Evolutionary conservation across 2,797 vertebrate species (phyloP), one percentile per base, ranked within the genome.

Genomic region (Oreochromis mossambicus): DNA sequence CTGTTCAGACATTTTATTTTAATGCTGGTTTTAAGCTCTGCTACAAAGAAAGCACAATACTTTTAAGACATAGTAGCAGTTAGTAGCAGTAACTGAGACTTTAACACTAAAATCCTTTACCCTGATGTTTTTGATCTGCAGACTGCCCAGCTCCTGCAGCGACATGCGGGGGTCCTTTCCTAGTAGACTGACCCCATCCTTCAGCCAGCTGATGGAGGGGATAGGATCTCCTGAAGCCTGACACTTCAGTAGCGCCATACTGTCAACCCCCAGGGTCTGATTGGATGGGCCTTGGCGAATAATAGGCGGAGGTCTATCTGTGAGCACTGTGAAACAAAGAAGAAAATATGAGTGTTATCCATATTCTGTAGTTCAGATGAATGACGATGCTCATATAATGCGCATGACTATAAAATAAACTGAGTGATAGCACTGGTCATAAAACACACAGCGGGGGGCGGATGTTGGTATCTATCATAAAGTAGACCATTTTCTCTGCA

Each of bases 171-270:
- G 84, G 92, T 99, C 98, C 95, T 98, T 98, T 50, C 97, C 97
- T 94, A 99, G 96, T 88, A 99, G 97, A 92, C 97, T 98, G 92
- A 98, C 96, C 50, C 99, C 98, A 58, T 99, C 98, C 93, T 99
- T 99, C 86, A 99, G 94, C 99, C 99, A 99, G 96, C 98, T 98
- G 96, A 99, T 96, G 78, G 97, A 97, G 84, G 99, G 99, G 90
- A 98, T 97, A n/a, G 99, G 99, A 76, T 99, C 98, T 0, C 99
- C 99, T 0, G 98, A 98, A 4, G 98, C 98, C 93, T 99, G 99
- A 92, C 99, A 99, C 92, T 98, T 98, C 81, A 99, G 92, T 83
- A 99, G 88, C 1, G 98, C 98, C 86, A 97, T 96, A 6, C 97
- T 97, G 92, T 99, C 99, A 92, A 98, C 96, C 6, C 96, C 97